Evolutionary conservation across 2,888 invertebrate genomes (phyloP).

Genomic region (Eristalis tenax): DNA sequence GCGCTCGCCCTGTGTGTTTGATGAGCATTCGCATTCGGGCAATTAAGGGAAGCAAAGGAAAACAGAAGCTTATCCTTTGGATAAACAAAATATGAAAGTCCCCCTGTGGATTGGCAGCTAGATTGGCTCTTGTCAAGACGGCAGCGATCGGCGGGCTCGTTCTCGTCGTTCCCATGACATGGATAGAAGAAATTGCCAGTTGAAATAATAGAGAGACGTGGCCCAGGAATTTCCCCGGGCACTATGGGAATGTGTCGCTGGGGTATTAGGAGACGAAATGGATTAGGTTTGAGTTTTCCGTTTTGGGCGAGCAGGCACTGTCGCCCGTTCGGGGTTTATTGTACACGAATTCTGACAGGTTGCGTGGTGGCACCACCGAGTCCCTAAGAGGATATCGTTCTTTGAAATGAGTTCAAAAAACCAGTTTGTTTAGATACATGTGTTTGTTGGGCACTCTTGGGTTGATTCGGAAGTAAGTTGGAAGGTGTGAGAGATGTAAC

Average conservation of each 20-base stretch:
- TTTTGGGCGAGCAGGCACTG: not conserved
- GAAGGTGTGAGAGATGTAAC: not conserved
- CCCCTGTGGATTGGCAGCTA: conserved; percentile 22
- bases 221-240: conserved; percentile 41
- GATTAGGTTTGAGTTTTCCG: conserved; percentile 36
- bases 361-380: not conserved
- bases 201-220: conserved; percentile 41
- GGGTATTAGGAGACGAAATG: conserved; percentile 32
- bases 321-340: not conserved
- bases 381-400: not conserved
- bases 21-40: conserved; percentile 61
- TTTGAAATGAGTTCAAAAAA: not conserved
- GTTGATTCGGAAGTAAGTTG: not conserved
- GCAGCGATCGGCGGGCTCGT: conserved; percentile 21
- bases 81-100: conserved; percentile 60
- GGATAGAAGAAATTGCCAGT: conserved; percentile 20
- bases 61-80: conserved; percentile 70
- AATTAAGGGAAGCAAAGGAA: conserved; percentile 70
- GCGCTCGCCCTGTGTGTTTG: conserved; percentile 35
- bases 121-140: conserved; percentile 6
- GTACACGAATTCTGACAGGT: conserved; percentile 14
- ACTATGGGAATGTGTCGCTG: conserved; percentile 56
- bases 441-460: not conserved
- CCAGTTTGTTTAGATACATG: not conserved
- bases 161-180: conserved; percentile 38